Conservation (phyloP, 2,797 vertebrate species). For the Rachycentron canadum region DNA sequence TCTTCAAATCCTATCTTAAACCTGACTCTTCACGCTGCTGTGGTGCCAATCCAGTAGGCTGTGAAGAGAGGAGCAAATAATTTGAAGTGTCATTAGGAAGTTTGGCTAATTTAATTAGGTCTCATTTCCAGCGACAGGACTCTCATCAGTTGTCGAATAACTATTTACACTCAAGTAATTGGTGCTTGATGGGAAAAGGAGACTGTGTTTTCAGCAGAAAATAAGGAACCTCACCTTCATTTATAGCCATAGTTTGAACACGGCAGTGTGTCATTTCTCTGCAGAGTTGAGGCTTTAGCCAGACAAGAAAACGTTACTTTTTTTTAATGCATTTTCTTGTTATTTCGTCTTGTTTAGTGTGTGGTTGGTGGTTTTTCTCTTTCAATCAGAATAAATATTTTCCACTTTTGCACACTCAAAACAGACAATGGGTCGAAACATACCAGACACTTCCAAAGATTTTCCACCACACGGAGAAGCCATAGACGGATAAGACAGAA, state of each 20-base stretch:
- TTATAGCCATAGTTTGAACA: background rate
- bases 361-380: background rate
- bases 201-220: slow-evolving; percentile 6
- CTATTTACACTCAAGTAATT: slow-evolving; percentile 57
- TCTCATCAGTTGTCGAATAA: slow-evolving; percentile 44
- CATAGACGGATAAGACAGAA: slow-evolving; percentile 12
- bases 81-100: slow-evolving; percentile 64
- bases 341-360: background rate
- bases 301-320: slow-evolving; percentile 4
- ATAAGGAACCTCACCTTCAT: background rate
- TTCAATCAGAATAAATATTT: slow-evolving; percentile 18
- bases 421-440: slow-evolving; percentile 1
- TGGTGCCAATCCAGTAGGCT: slow-evolving; percentile 22
- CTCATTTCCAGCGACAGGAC: slow-evolving; percentile 49
- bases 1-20: slow-evolving; percentile 28
- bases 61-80: slow-evolving; percentile 55
- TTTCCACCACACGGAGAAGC: background rate
- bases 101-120: slow-evolving; percentile 65
- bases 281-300: background rate
- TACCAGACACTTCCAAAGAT: background rate
- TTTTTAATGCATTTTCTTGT: background rate
- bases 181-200: slow-evolving; percentile 47
- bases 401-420: background rate
- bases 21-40: slow-evolving; percentile 15
- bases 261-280: background rate